phyloP scores from a whole-genome alignment of 92 coral and sea anemone species.

The Epizoanthus scotinus region DNA sequence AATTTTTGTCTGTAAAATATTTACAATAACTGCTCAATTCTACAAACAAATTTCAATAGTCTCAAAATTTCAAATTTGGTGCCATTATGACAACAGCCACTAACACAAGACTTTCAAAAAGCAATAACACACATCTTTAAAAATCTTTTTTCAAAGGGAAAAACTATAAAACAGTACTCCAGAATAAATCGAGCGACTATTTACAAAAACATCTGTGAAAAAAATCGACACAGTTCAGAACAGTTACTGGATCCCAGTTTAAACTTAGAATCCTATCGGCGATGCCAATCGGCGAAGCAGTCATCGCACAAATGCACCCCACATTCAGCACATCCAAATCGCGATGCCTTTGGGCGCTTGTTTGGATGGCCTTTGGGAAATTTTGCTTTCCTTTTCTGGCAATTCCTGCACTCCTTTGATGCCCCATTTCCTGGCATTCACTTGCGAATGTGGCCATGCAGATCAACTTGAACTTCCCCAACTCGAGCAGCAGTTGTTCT shows the following conservation, averaged over 20 bases:
- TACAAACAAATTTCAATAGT: not conserved
- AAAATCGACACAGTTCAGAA: not conserved
- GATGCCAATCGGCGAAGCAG: constrained; percentile 30
- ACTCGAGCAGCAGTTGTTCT: not conserved
- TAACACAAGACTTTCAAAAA: not conserved
- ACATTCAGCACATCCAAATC: constrained; percentile 13
- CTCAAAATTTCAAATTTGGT: constrained; percentile 5
- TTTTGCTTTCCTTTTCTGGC: not conserved
- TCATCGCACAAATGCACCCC: constrained; percentile 9
- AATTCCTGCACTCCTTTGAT: not conserved
- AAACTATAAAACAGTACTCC: not conserved
- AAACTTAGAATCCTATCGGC: not conserved
- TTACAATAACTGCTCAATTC: not conserved
- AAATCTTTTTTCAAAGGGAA: not conserved
- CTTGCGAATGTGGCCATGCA: constrained; percentile 10
- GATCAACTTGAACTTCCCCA: not conserved
- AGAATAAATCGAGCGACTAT: not conserved
- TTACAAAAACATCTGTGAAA: not conserved
- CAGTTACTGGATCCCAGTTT: too few relatives aligned
- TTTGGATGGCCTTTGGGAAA: not conserved
- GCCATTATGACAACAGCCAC: constrained; percentile 27
- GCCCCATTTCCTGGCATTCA: not conserved
- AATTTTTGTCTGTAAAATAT: not conserved
- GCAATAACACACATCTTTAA: not conserved
- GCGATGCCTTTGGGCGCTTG: constrained; percentile 14